A percentile compares a stretch with the other conserved stretches of the same genome.
These are phyloP conservation scores for Pocillopora meandrina DNA, from an alignment of 92 coral and sea anemone species.

Conservation along the genomic window DNA sequence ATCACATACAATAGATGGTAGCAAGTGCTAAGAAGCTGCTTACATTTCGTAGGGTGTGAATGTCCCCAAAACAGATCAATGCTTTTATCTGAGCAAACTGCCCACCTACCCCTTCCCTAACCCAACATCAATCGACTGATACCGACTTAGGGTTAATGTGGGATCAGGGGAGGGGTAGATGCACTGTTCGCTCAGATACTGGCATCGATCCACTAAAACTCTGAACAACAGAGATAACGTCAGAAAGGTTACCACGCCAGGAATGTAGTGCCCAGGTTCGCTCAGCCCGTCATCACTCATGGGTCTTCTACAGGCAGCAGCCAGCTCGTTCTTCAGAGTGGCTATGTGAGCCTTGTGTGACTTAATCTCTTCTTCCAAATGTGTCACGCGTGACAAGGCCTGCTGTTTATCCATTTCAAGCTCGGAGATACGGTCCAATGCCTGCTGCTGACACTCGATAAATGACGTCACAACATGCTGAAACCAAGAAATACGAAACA, in stretches of 20 bases:
- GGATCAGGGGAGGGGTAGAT: too few species aligned
- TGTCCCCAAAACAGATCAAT: too few species aligned
- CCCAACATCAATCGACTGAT: too few species aligned
- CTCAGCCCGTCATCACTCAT: constrained; percentile 91
- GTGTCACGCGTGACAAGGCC: constrained; percentile 73
- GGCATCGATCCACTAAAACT: too few species aligned
- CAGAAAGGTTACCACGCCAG: constrained; percentile 27
- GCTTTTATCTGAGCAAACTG: too few species aligned
- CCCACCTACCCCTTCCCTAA: too few species aligned
- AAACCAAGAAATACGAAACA: constrained; percentile 2
- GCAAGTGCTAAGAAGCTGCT: too few species aligned
- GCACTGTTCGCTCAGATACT: too few species aligned
- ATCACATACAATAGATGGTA: too few species aligned
- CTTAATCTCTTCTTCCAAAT: constrained; percentile 83
- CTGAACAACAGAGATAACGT: too few species aligned
- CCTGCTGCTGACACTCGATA: constrained; percentile 93
- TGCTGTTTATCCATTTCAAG: constrained; percentile 93
- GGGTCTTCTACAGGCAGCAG: constrained; percentile 93
- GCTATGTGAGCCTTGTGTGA: constrained; percentile 94
- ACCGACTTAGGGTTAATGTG: too few species aligned
- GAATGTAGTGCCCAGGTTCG: constrained; percentile 56
- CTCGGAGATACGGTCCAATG: constrained; percentile 84
- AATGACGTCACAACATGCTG: constrained; percentile 90
- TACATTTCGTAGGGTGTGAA: too few species aligned
- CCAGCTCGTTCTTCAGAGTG: constrained; percentile 83